Percentiles rank a stretch among this genome's conserved stretches.
phyloP scores from a whole-genome alignment of 2,888 invertebrate species.

The Euplexia lucipara region DNA sequence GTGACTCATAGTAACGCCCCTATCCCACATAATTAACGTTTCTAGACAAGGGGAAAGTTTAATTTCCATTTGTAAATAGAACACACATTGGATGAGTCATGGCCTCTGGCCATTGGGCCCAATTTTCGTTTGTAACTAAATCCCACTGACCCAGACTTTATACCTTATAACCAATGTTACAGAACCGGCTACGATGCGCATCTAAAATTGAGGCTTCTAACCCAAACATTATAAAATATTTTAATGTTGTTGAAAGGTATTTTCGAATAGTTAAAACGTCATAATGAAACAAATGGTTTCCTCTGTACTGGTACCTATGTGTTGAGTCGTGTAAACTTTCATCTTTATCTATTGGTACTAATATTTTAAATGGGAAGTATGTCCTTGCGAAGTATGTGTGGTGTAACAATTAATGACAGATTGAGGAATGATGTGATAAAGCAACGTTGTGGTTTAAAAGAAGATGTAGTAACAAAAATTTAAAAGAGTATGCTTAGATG shows the following conservation, averaged over 20 bases:
- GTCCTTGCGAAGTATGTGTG: no score
- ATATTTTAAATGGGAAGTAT: no score
- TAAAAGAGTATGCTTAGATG: no score
- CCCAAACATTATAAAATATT: conserved; percentile 57
- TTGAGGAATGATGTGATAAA: no score
- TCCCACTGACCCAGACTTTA: conserved; percentile 77
- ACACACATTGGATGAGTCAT: conserved; percentile 65
- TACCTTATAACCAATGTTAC: conserved; percentile 72
- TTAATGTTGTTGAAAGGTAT: conserved; percentile 46
- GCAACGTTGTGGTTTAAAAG: no score
- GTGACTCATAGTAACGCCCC: conserved; percentile 60
- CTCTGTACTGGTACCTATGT: conserved; percentile 16
- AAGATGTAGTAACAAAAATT: no score
- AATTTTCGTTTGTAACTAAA: conserved; percentile 60
- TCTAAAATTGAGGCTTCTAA: conserved; percentile 76
- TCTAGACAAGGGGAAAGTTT: conserved; percentile 56
- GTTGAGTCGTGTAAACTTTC: conserved; percentile 19
- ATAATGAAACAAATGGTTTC: conserved; percentile 48
- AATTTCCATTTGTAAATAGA: conserved; percentile 46
- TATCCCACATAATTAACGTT: conserved; percentile 57
- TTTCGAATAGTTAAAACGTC: conserved; percentile 39
- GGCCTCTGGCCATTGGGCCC: conserved; percentile 22
- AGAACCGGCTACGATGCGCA: conserved; percentile 76
- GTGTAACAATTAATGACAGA: no score
- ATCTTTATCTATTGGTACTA: no score